Evolutionary conservation across 2,113 vertebrate genomes (phyloP).

Genomic region (Opisthocomus hoazin): DNA sequence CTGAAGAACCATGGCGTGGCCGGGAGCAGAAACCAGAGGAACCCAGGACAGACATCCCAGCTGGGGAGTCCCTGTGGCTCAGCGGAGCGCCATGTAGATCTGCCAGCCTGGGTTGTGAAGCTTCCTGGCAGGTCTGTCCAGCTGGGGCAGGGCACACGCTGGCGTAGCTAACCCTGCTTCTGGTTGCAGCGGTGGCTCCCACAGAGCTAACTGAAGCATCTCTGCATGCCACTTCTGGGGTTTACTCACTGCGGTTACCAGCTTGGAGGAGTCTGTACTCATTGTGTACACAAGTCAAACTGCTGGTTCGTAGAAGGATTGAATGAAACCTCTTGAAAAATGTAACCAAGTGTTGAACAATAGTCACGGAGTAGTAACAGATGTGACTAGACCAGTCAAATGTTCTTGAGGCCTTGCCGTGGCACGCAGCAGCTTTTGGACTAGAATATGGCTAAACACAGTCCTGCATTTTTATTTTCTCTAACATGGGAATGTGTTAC

Average conservation of each 20-base stretch:
- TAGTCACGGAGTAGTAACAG: slow-evolving; percentile 11
- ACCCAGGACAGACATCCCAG: neutral
- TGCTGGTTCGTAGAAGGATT: neutral
- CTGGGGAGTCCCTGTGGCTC: neutral
- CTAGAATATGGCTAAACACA: neutral
- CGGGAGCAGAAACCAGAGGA: neutral
- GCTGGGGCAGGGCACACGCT: neutral
- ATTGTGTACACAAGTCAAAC: neutral
- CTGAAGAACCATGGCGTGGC: neutral
- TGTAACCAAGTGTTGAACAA: neutral
- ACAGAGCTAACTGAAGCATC: neutral
- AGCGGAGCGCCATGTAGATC: neutral
- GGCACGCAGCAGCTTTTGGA: neutral
- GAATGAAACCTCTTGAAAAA: neutral
- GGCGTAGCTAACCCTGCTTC: neutral
- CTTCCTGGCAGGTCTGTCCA: neutral
- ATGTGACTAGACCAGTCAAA: slow-evolving; percentile 2
- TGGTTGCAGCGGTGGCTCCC: neutral
- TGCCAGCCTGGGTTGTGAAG: neutral
- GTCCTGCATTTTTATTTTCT: neutral
- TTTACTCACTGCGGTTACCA: neutral
- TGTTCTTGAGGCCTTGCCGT: neutral
- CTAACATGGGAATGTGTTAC: neutral
- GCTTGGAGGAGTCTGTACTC: neutral
- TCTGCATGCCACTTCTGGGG: neutral